Conservation (phyloP, 2,797 vertebrate species). For the Cossypha polioptera region DNA sequence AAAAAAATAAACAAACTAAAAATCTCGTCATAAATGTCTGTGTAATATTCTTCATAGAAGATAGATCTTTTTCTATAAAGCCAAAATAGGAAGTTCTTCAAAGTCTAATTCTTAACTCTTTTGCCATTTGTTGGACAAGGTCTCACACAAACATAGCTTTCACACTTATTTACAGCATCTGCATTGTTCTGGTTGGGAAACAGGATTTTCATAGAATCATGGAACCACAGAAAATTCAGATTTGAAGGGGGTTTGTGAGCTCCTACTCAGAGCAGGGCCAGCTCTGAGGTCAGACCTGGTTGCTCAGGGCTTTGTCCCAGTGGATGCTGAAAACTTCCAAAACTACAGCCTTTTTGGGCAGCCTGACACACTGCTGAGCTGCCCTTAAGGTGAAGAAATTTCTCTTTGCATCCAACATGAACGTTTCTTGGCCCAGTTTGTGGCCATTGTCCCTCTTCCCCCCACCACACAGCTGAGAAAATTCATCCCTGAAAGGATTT, state of each 20-base stretch:
- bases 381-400: background rate
- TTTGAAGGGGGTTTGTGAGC: background rate
- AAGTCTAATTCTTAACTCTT: background rate
- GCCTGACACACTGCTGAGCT: background rate
- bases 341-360: background rate
- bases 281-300: background rate
- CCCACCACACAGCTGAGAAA: background rate
- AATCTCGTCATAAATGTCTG: background rate
- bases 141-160: background rate
- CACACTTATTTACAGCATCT: background rate
- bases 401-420: background rate
- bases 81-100: background rate
- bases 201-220: background rate
- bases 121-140: background rate
- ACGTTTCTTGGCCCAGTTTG: accelerated
- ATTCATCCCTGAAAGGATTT: background rate
- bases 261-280: background rate
- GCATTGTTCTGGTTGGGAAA: background rate
- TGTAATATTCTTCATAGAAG: background rate
- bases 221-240: background rate
- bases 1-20: background rate
- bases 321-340: background rate
- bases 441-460: background rate
- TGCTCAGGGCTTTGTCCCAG: background rate
- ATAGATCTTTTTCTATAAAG: background rate